Evolutionary conservation across 2,888 invertebrate species (phyloP).

Genomic region (Tryphoninae sp.): DNA sequence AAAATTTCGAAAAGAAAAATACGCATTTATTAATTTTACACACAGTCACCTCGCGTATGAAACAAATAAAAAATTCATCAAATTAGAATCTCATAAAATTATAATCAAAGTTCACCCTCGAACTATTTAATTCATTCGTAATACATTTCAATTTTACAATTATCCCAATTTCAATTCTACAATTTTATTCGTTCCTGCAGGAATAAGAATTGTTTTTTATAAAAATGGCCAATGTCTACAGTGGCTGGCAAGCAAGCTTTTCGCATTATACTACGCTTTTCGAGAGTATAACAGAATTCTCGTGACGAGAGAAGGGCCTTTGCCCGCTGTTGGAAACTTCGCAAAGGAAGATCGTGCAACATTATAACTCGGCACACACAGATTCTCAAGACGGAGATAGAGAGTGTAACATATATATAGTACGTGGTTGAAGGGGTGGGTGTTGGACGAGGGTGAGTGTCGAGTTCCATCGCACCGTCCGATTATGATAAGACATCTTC

Average conservation of each 20-base stretch:
- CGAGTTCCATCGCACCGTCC: slow-evolving; percentile 53
- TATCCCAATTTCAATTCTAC: too few relatives aligned
- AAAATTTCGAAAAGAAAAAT: background rate
- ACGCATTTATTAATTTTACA: slow-evolving; percentile 17
- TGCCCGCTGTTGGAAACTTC: slow-evolving; percentile 14
- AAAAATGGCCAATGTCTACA: background rate
- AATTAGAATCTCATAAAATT: background rate
- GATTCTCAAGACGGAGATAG: background rate
- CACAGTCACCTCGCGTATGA: background rate
- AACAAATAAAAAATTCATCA: background rate
- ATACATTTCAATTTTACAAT: too few relatives aligned
- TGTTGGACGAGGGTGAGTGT: slow-evolving; percentile 30
- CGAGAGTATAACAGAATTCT: slow-evolving; percentile 40
- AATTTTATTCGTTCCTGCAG: background rate
- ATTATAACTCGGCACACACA: slow-evolving; percentile 12
- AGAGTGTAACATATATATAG: slow-evolving; percentile 17
- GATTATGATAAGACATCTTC: slow-evolving; percentile 69
- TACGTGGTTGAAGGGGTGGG: background rate
- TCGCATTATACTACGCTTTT: background rate
- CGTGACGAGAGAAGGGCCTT: slow-evolving; percentile 8
- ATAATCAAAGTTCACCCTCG: too few relatives aligned
- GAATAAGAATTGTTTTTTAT: background rate
- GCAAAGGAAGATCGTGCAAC: slow-evolving; percentile 36
- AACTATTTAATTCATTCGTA: too few relatives aligned
- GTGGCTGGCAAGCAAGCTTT: background rate